Conservation (phyloP, 2,113 vertebrate genomes). For the Syngnathus floridae region DNA sequence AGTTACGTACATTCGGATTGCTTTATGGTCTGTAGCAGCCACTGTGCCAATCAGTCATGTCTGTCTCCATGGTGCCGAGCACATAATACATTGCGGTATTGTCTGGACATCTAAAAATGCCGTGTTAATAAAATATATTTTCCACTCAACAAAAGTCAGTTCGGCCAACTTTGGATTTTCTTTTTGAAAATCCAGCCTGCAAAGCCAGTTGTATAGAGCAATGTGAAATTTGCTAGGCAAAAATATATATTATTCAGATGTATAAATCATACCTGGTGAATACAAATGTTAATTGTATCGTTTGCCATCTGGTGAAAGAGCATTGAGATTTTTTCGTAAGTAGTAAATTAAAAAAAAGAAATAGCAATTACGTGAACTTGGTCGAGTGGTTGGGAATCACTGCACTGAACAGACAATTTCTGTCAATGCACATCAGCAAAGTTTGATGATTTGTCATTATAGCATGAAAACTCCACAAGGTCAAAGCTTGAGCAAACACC, state of each 20-base stretch:
- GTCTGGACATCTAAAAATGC: background rate
- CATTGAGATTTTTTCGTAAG: background rate
- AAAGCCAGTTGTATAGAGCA: background rate
- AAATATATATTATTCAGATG: background rate
- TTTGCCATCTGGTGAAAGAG: background rate
- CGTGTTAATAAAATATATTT: background rate
- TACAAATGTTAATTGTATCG: background rate
- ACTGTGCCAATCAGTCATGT: background rate
- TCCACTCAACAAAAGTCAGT: background rate
- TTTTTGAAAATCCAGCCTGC: background rate
- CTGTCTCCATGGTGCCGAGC: slow-evolving; percentile 4
- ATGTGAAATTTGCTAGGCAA: background rate
- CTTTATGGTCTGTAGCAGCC: background rate
- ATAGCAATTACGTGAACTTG: background rate
- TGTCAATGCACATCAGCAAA: too few relatives aligned
- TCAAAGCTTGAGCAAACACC: background rate
- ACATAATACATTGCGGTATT: background rate
- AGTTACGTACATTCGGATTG: background rate
- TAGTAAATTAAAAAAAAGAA: too few relatives aligned
- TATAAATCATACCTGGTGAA: background rate
- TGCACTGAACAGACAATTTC: too few relatives aligned
- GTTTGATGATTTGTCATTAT: too few relatives aligned
- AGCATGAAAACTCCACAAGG: background rate
- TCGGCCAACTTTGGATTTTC: background rate
- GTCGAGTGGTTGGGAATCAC: too few relatives aligned